Conservation (phyloP, 2,113 vertebrate genomes). For the Phodopus roborovskii region DNA sequence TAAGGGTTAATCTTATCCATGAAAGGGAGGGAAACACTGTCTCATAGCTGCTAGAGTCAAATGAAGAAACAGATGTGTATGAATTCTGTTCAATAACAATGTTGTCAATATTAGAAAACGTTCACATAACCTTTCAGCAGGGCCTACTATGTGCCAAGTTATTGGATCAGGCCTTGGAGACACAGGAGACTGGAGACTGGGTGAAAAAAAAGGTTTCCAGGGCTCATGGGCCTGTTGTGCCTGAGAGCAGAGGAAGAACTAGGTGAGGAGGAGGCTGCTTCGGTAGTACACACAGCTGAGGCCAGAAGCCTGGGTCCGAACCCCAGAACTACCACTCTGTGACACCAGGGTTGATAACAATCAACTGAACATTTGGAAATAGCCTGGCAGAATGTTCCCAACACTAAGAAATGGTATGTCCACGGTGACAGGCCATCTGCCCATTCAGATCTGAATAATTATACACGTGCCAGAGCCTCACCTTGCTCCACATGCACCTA, state of each 20-base stretch:
- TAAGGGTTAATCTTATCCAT: not conserved
- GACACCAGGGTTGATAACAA: not conserved
- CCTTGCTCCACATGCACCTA: not conserved
- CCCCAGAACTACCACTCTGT: not conserved
- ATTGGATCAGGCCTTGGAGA: rapidly evolving
- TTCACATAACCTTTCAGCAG: rapidly evolving
- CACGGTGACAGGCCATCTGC: not conserved
- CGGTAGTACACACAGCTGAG: rapidly evolving
- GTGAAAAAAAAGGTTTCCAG: rapidly evolving
- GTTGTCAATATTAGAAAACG: not conserved
- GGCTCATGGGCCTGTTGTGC: not conserved
- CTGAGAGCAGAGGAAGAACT: rapidly evolving
- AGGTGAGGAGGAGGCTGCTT: not conserved
- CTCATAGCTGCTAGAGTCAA: not conserved
- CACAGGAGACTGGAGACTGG: not conserved
- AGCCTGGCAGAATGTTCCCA: not conserved
- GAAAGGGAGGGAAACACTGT: not conserved
- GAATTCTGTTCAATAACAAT: rapidly evolving
- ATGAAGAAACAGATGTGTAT: rapidly evolving
- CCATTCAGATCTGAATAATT: not conserved
- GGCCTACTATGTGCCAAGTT: not conserved
- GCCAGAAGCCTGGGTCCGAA: no score
- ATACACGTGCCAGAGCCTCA: no score
- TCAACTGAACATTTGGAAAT: not conserved
- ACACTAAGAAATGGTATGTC: not conserved